Evolutionary conservation across 2,888 invertebrate genomes (phyloP), one percentile per base, ranked within the genome.

Genomic region (Meliscaeva auricollis): DNA sequence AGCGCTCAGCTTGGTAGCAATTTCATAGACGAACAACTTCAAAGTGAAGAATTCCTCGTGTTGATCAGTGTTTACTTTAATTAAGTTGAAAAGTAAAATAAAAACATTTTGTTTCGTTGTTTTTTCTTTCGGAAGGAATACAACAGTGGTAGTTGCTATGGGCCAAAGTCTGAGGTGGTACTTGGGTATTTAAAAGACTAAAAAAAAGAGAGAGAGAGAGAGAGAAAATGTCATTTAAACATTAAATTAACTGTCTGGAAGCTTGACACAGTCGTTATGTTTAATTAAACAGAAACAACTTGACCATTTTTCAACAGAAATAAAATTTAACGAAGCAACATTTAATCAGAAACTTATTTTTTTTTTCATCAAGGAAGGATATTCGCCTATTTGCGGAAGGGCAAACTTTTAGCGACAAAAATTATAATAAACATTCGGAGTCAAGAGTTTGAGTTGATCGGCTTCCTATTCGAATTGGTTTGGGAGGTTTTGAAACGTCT

Each of bases 1-100:
- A 58, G 35, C 3, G 26, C 26, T n/a, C n/a, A 26, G 26, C 26
- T 75, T 35, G 35, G 26, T 35, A 60, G 66, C 58, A 52, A 77
- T 60, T 82, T 77, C 54, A 62, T 56, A 77, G 68, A 17, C 68
- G 60, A 73, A 46, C 69, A 30, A 56, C 44, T 72, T 66, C 76
- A 73, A 76, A 66, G 66, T 52, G 56, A 58, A 60, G 54, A 64
- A 64, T 17, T 62, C 41, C 13, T n/a, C 22, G 7, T 58, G 9
- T 56, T 38, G 52, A 30, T 77, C 60, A 58, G 32, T 77, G 73
- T 77, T 77, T 72, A 54, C 74, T 74, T 83, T 69, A 83, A 82
- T 82, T 73, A 73, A 60, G 73, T 73, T 77, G 72, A 73, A 69
- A 62, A 78, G 60, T 52, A 69, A 78, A 72, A 32, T 48, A 52